Conservation (phyloP, 2,113 vertebrate species). For the Pterocles orientalis region DNA sequence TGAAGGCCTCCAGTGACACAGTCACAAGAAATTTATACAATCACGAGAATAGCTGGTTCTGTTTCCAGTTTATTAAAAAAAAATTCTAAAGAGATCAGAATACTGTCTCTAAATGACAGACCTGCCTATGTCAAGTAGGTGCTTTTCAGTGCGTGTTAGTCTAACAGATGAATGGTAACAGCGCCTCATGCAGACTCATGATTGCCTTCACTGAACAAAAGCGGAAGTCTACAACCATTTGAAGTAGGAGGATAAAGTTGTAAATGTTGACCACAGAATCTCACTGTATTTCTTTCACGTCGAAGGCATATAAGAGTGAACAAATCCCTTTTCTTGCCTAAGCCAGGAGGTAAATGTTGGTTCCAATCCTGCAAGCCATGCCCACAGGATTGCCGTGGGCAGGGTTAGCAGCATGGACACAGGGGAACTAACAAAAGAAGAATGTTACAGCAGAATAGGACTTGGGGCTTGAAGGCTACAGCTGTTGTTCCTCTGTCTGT, state of each 20-base stretch:
- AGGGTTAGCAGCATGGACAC: neutral
- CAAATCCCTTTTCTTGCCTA: neutral
- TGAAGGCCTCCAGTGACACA: neutral
- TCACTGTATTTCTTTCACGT: neutral
- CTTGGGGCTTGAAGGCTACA: neutral
- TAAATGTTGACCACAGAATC: neutral
- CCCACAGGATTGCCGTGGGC: too few species aligned
- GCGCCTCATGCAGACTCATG: neutral
- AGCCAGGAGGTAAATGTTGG: neutral
- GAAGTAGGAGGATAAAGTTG: neutral
- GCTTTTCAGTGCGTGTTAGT: neutral
- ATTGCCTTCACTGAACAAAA: neutral
- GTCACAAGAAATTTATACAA: neutral
- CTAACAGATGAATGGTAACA: neutral
- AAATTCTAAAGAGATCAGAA: neutral
- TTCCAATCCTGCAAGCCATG: neutral
- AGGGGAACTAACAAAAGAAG: neutral
- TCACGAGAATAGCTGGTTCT: neutral
- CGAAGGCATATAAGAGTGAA: neutral
- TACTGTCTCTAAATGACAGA: conserved; percentile 38
- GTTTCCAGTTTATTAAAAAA: neutral
- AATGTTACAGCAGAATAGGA: neutral
- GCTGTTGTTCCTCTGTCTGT: neutral
- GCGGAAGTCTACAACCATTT: neutral
- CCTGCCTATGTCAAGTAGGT: neutral